Percentiles rank a stretch among this genome's conserved stretches.
Evolutionary conservation across 1,140 invertebrate species (phyloP).

Genomic region (Drosophila mojavensis): DNA sequence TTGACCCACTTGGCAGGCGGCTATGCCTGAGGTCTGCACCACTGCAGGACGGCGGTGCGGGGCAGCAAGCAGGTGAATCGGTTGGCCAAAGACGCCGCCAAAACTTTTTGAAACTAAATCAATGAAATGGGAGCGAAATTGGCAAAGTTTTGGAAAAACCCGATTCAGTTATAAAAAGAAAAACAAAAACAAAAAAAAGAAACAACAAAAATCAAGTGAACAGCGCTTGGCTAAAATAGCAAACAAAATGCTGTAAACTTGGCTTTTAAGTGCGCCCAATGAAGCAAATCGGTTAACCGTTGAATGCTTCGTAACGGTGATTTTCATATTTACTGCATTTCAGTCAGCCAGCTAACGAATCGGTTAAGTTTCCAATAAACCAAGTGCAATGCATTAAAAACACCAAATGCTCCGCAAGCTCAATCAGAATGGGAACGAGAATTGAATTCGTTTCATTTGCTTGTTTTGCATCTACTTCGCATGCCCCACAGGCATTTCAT

Average conservation of each 20-base stretch:
- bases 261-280: too few species aligned
- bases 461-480: not conserved
- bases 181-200: too few species aligned
- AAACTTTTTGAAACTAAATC: conserved; percentile 4
- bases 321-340: too few species aligned
- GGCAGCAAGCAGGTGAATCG: not conserved
- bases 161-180: not conserved
- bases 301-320: too few species aligned
- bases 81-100: not conserved
- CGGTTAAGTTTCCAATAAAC: not conserved
- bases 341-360: not conserved
- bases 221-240: not conserved
- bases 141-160: not conserved
- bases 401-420: too few species aligned
- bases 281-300: too few species aligned
- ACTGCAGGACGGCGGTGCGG: not conserved
- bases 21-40: not conserved
- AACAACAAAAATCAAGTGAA: too few species aligned
- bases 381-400: not conserved
- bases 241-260: not conserved
- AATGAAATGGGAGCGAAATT: not conserved
- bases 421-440: too few species aligned
- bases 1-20: conserved; percentile 64
- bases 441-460: too few species aligned
- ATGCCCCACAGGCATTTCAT: not conserved